A percentile compares a stretch with the other conserved stretches of the same genome.
Evolutionary conservation across 2,113 vertebrate species (phyloP).

Genomic region (Uria lomvia): DNA sequence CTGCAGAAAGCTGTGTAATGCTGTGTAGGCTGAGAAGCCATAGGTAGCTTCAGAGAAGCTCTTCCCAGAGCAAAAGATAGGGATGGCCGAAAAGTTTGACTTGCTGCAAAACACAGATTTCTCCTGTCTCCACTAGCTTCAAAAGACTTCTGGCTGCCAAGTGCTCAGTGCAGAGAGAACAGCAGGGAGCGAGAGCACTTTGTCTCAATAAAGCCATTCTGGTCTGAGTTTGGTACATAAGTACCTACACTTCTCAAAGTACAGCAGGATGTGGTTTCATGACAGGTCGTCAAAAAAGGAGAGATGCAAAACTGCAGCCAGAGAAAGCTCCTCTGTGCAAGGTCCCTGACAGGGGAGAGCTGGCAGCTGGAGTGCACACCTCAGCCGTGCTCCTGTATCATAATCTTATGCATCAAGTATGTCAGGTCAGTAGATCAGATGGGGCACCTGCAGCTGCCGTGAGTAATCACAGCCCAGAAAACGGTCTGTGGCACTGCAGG

Average conservation of each 20-base stretch:
- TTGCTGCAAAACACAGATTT: not conserved
- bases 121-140: not conserved
- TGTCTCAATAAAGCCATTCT: not conserved
- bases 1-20: not conserved
- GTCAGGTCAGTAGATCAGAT: not conserved
- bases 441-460: not conserved
- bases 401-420: too few species aligned
- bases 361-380: not conserved
- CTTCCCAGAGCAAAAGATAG: not conserved
- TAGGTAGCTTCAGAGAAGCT: not conserved
- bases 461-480: not conserved
- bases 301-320: not conserved
- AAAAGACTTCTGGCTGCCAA: not conserved
- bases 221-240: not conserved
- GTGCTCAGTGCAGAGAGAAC: not conserved
- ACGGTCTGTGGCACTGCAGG: not conserved
- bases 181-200: not conserved
- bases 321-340: not conserved
- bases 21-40: not conserved
- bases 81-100: not conserved
- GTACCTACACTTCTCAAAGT: not conserved
- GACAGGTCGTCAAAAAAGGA: not conserved
- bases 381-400: not conserved
- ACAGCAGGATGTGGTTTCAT: not conserved
- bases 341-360: not conserved